Evolutionary conservation across 1,140 invertebrate genomes (phyloP).

Genomic region (Hypsibius dujardini): DNA sequence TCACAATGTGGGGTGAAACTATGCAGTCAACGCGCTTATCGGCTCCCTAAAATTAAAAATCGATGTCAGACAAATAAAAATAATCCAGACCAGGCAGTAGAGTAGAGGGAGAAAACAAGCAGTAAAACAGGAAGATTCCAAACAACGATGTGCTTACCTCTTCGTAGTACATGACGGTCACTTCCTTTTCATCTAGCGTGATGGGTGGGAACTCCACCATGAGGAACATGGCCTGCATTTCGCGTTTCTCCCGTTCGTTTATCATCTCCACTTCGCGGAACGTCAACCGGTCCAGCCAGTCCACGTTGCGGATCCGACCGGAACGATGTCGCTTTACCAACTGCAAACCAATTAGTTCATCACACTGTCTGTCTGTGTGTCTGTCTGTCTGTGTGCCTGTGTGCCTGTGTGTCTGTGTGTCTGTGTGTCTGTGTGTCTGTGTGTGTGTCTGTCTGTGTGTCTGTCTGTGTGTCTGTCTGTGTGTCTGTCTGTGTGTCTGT

Average conservation of each 20-base stretch:
- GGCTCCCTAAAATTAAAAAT: neutral
- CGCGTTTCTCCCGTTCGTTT: slow-evolving; percentile 77
- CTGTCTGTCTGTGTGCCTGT: too few species aligned
- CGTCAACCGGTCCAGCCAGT: slow-evolving; percentile 87
- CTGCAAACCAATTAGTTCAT: slow-evolving; percentile 29
- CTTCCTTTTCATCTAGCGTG: slow-evolving; percentile 49
- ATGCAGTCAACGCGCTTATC: slow-evolving; percentile 33
- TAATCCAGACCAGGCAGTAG: too few species aligned
- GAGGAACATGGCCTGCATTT: slow-evolving; percentile 67
- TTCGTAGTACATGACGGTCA: slow-evolving; percentile 42
- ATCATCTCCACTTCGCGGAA: slow-evolving; percentile 88
- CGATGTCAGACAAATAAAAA: too few species aligned
- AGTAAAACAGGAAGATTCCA: slow-evolving; percentile 18
- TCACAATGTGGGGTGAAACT: slow-evolving; percentile 74
- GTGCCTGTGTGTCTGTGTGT: too few species aligned
- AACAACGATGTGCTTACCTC: slow-evolving; percentile 28
- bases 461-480: too few species aligned
- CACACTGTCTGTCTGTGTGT: too few species aligned
- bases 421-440: too few species aligned
- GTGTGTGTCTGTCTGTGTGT: too few species aligned
- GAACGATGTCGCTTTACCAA: slow-evolving; percentile 81
- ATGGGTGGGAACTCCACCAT: slow-evolving; percentile 87
- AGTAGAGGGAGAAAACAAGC: slow-evolving; percentile 14
- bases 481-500: slow-evolving; percentile 43
- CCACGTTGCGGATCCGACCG: slow-evolving; percentile 80